A percentile compares a stretch with the other conserved stretches of the same genome.
phyloP scores from a whole-genome alignment of 2,888 invertebrate genomes.

The Agriopis marginaria region DNA sequence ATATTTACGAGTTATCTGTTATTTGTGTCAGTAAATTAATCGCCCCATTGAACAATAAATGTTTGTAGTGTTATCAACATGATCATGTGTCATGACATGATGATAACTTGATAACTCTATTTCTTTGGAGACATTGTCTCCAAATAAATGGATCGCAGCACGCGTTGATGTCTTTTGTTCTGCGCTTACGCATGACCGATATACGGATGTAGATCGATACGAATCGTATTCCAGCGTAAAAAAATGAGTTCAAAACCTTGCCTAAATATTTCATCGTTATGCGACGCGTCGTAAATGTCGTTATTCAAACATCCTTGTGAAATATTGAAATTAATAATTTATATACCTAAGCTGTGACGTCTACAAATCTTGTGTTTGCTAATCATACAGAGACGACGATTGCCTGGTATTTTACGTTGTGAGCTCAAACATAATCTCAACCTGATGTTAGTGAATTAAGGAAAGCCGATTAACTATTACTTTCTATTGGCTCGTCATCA shows the following conservation, averaged over 20 bases:
- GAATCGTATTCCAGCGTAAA: not conserved
- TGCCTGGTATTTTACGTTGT: not conserved
- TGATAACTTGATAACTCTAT: too few relatives aligned
- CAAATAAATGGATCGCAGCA: constrained; percentile 5
- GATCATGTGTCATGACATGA: too few relatives aligned
- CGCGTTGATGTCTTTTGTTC: constrained; percentile 49
- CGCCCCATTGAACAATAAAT: not conserved
- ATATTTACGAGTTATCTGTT: not conserved
- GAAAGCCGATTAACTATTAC: constrained; percentile 70
- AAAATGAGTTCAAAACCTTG: not conserved
- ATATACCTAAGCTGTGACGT: constrained; percentile 17
- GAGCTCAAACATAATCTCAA: constrained; percentile 6
- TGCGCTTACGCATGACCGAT: constrained; percentile 14
- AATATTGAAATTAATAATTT: constrained; percentile 26
- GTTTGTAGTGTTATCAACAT: not conserved
- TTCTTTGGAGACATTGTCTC: too few relatives aligned
- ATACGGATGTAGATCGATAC: not conserved
- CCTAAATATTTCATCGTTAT: constrained; percentile 2
- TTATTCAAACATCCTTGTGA: constrained; percentile 34
- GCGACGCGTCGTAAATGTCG: constrained; percentile 4
- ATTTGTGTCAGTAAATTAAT: constrained; percentile 1
- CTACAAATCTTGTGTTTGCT: constrained; percentile 12
- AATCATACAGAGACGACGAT: constrained; percentile 11
- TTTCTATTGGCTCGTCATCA: constrained; percentile 73
- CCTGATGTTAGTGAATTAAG: constrained; percentile 48